Percentiles rank a stretch among this genome's conserved stretches.
Evolutionary conservation across 2,113 vertebrate genomes (phyloP).

Genomic region (Sylvietta virens): DNA sequence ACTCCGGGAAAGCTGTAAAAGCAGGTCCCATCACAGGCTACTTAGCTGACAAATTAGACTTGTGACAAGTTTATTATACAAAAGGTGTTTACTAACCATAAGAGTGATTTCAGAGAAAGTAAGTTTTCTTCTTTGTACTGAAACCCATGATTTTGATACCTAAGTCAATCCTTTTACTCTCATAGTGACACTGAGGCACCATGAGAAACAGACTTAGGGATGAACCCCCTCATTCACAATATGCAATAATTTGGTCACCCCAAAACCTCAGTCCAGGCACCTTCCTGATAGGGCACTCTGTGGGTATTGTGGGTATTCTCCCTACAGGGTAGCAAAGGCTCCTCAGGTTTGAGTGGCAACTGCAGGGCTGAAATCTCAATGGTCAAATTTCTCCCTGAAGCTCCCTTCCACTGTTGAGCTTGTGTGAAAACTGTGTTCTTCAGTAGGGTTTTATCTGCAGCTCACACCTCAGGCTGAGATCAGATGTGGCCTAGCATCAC

Average conservation of each 20-base stretch:
- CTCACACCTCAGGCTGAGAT: neutral
- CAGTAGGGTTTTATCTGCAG: neutral
- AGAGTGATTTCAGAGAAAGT: neutral
- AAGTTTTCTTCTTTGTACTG: neutral
- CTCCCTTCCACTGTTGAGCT: neutral
- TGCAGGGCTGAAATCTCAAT: neutral
- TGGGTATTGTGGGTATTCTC: neutral
- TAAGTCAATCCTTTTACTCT: neutral
- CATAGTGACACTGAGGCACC: neutral
- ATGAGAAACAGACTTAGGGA: neutral
- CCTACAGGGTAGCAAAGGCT: neutral
- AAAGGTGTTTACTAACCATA: neutral
- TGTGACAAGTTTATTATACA: neutral
- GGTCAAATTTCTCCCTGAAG: neutral
- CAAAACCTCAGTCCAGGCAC: neutral
- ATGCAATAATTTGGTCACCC: neutral
- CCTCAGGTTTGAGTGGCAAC: neutral
- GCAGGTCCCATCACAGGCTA: neutral
- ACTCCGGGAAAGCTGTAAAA: neutral
- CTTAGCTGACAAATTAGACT: neutral
- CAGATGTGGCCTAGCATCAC: neutral
- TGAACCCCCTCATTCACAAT: neutral
- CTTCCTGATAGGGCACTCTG: fast-evolving
- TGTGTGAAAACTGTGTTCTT: neutral
- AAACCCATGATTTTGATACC: neutral